These are phyloP conservation scores for Diarsia rubi DNA, from an alignment of 2,888 invertebrate species.

Conservation along the genomic window DNA sequence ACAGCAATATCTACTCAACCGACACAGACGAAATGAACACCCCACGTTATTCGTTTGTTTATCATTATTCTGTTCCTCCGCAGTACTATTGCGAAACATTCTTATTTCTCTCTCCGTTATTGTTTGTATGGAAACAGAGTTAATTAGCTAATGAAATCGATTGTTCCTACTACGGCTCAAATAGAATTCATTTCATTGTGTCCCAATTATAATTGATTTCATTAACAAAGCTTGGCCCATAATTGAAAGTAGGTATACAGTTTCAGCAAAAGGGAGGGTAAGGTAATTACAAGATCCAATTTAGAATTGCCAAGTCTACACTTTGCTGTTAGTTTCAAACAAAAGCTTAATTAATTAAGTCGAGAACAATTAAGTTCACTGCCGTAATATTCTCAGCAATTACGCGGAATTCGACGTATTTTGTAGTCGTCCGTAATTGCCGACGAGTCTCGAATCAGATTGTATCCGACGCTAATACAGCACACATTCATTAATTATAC, in stretches of 20 bases:
- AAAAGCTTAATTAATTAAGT: constrained; percentile 91
- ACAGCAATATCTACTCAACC: constrained; percentile 68
- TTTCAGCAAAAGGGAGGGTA: constrained; percentile 88
- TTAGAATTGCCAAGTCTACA: constrained; percentile 91
- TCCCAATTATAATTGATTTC: constrained; percentile 89
- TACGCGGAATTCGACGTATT: constrained; percentile 90
- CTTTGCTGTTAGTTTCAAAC: constrained; percentile 91
- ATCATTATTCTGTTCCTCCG: constrained; percentile 43
- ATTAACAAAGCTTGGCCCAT: constrained; percentile 89
- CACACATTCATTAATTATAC: constrained; percentile 87
- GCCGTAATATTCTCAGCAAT: constrained; percentile 91
- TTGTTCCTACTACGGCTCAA: constrained; percentile 75
- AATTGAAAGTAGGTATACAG: constrained; percentile 91
- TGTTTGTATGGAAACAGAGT: constrained; percentile 71
- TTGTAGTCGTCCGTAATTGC: constrained; percentile 88
- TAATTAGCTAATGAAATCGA: constrained; percentile 80
- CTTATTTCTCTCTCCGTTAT: constrained; percentile 47
- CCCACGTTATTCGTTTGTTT: constrained; percentile 58
- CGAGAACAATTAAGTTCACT: constrained; percentile 91
- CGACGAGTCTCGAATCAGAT: constrained; percentile 87
- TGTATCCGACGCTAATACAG: constrained; percentile 87
- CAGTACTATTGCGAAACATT: constrained; percentile 34
- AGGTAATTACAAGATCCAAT: constrained; percentile 91
- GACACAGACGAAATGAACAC: constrained; percentile 67
- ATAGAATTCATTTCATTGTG: constrained; percentile 82